Base-by-base conservation (phyloP, 1,140 invertebrate species). In the Diabrotica virgifera region DNA sequence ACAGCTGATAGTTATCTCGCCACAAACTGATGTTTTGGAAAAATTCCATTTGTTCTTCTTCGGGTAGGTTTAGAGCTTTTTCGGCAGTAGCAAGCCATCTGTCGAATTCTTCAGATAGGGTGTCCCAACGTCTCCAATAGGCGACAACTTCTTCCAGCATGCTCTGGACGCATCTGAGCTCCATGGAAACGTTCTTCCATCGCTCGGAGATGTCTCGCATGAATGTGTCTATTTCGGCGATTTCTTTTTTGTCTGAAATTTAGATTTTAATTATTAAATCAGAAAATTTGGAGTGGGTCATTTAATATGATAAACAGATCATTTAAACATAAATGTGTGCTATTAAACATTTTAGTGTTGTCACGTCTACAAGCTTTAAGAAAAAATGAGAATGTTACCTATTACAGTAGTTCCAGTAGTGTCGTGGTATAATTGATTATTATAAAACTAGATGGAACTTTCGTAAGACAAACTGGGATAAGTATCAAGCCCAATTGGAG, bases 121-220 rank as follows among this genome's bases (percentile, higher is more conserved):
- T 78, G 52, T 86, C 89, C 89, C 93, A 97, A 53, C 87, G 85
- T 72, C 90, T 85, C 95, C 95, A 98, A 76, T 94, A 91, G 4
- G 88, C 85, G 5, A 95, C 85, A 0, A 95, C 90, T 80, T 96
- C 92, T 79, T 96, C 92, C 0, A 96, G 79, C 76, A 94, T 94
- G 70, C 90, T 93, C 75, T 94, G 89, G 5, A 93, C 90, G 76
- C 92, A 95, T 67, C 92, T 87, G 4, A 98, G 83, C 74, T 96
- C 93, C 79, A 92, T 93, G 4, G 94, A 93, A 2, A 96, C 87
- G 71, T 87, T 88, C 76, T 92, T 92, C 95, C 95, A 97, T 57
- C 91, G 87, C 60, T 93, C 92, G 35, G 88, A 89, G 12, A 90
- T 91, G 52, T 97, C 92, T 66, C 87, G 85, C 80, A 97, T 87